phyloP scores from a whole-genome alignment of 2,113 vertebrate species.

The Bujurquina vittata region DNA sequence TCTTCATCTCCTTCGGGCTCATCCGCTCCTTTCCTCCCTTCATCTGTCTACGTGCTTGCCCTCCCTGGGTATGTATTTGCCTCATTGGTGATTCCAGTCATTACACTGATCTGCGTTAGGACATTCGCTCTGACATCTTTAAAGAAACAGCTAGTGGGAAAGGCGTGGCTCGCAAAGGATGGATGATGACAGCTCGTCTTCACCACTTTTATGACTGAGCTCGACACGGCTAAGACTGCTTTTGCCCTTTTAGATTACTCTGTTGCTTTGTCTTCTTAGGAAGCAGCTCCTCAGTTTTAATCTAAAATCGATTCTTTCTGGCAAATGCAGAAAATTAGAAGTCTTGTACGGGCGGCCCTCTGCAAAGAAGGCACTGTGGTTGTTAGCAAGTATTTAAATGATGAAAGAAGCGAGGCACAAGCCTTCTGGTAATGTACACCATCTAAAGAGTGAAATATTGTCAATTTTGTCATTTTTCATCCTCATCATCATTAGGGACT shows the following conservation, averaged over 20 bases:
- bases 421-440: background rate
- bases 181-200: slow-evolving; percentile 2
- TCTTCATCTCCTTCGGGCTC: slow-evolving; percentile 21
- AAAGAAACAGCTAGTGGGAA: slow-evolving; percentile 22
- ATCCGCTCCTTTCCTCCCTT: background rate
- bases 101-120: slow-evolving; percentile 51
- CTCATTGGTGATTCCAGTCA: slow-evolving; percentile 48
- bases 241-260: slow-evolving; percentile 1
- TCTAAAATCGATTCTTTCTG: background rate
- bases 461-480: background rate
- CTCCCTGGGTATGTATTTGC: slow-evolving; percentile 21
- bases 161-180: slow-evolving; percentile 21
- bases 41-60: background rate
- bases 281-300: slow-evolving; percentile 9
- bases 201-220: background rate
- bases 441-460: background rate
- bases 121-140: slow-evolving; percentile 31
- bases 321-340: slow-evolving; percentile 16
- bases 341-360: background rate
- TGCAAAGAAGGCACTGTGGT: slow-evolving; percentile 2
- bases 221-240: background rate
- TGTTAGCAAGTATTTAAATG: slow-evolving; percentile 7
- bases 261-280: background rate
- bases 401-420: slow-evolving; percentile 1
- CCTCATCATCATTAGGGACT: background rate